phyloP scores from a whole-genome alignment of 1,140 invertebrate genomes.

The Meloidogyne floridensis region DNA sequence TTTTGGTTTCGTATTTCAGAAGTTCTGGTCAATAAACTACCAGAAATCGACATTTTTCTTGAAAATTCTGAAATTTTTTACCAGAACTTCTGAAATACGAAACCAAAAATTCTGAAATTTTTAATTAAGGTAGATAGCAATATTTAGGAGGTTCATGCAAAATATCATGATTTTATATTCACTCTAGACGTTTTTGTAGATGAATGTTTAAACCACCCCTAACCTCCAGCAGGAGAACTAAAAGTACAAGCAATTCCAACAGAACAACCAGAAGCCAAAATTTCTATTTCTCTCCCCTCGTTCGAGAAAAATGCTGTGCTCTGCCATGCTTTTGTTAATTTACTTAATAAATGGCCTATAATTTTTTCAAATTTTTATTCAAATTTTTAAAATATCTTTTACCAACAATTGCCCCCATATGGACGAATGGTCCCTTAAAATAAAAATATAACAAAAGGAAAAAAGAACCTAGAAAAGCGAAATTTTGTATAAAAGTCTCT shows the following conservation, averaged over 20 bases:
- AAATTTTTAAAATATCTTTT: background rate
- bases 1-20: background rate
- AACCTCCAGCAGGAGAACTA: slow-evolving; percentile 57
- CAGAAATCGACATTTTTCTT: background rate
- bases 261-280: slow-evolving; percentile 61
- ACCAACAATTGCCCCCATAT: slow-evolving; percentile 63
- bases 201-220: background rate
- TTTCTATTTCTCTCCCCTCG: slow-evolving; percentile 60
- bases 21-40: too few species aligned
- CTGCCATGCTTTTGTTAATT: slow-evolving; percentile 57
- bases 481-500: background rate
- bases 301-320: slow-evolving; percentile 62
- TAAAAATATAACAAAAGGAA: background rate
- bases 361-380: background rate
- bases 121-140: background rate
- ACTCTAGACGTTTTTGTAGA: background rate
- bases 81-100: background rate
- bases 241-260: slow-evolving; percentile 60
- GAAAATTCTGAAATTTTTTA: background rate
- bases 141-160: background rate
- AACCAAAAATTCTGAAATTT: slow-evolving; percentile 3
- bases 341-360: slow-evolving; percentile 55
- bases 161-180: background rate
- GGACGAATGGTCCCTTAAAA: slow-evolving; percentile 60
- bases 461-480: background rate